Conservation (phyloP, 2,797 vertebrate species). For the Tragelaphus oryx region DNA sequence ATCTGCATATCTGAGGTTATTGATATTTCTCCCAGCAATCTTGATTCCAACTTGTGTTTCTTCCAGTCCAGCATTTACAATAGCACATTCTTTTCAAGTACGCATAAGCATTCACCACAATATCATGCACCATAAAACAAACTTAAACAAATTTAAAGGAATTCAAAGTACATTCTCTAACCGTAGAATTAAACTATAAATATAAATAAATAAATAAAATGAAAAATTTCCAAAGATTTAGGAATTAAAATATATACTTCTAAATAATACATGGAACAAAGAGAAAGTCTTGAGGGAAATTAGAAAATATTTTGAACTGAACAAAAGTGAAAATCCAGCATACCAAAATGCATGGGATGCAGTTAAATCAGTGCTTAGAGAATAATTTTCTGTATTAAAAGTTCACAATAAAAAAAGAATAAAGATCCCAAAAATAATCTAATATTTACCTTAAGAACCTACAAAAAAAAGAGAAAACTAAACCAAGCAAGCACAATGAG, state of each 20-base stretch:
- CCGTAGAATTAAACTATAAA: neutral
- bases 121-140: neutral
- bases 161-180: neutral
- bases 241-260: neutral
- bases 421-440: neutral
- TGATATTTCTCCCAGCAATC: too few relatives aligned
- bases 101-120: neutral
- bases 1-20: too few relatives aligned
- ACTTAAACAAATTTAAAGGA: neutral
- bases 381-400: neutral
- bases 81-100: neutral
- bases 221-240: neutral
- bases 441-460: neutral
- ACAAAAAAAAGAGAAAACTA: neutral
- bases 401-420: neutral
- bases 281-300: neutral
- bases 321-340: constrained; percentile 3
- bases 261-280: neutral
- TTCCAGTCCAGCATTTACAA: too few relatives aligned
- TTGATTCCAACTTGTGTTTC: too few relatives aligned
- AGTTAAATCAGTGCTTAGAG: neutral
- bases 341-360: neutral
- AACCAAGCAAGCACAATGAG: neutral
- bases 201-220: neutral
- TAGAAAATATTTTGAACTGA: neutral